Evolutionary conservation across 2,888 invertebrate species (phyloP).

Genomic region (Phlogophora meticulosa): DNA sequence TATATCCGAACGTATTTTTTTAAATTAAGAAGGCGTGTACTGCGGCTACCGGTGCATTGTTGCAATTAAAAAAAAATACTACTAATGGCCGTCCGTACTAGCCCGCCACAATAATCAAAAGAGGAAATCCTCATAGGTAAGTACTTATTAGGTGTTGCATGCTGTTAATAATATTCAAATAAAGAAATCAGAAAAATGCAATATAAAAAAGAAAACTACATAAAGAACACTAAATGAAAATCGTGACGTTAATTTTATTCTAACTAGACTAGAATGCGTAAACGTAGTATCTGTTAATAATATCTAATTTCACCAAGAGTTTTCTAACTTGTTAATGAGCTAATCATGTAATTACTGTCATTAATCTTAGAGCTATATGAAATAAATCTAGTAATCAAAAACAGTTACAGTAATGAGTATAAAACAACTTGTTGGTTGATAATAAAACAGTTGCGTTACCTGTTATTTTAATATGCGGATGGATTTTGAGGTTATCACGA

Average conservation of each 20-base stretch:
- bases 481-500: conserved; percentile 81
- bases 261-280: neutral
- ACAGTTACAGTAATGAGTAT: too few species aligned
- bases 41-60: neutral
- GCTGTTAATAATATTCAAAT: neutral
- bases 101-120: neutral
- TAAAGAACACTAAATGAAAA: conserved; percentile 12
- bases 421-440: conserved; percentile 39
- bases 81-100: too few species aligned
- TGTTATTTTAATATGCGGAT: conserved; percentile 74
- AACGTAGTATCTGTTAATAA: conserved; percentile 6
- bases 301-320: conserved; percentile 15
- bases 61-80: conserved; percentile 1
- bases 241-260: neutral
- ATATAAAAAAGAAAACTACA: neutral
- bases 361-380: conserved; percentile 9
- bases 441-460: conserved; percentile 57
- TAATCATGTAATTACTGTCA: conserved; percentile 27
- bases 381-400: conserved; percentile 21
- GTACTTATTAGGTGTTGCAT: neutral
- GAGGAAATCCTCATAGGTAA: neutral
- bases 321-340: conserved; percentile 23
- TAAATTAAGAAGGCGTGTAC: neutral
- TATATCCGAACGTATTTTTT: conserved; percentile 2
- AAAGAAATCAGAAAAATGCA: neutral